These are phyloP conservation scores for Loxodonta africana DNA, from an alignment of 2,113 vertebrate species.

Conservation along the genomic window DNA sequence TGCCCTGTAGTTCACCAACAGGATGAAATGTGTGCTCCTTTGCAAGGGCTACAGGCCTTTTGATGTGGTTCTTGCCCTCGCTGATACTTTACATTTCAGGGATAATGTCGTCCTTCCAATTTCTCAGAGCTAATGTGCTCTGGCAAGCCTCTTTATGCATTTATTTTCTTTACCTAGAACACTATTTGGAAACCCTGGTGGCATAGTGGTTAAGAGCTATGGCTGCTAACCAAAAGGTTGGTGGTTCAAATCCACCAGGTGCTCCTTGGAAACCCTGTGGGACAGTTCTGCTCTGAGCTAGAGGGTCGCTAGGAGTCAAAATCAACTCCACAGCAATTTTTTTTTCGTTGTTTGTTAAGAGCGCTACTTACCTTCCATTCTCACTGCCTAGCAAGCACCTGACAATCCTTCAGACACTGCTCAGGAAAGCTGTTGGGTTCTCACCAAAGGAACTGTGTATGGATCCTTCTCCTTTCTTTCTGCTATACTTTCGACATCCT, in stretches of 20 bases:
- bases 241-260: too few species aligned
- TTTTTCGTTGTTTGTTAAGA: not conserved
- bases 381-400: not conserved
- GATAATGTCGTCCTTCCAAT: not conserved
- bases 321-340: too few species aligned
- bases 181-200: not conserved
- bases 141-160: not conserved
- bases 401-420: not conserved
- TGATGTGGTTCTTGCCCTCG: not conserved
- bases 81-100: not conserved
- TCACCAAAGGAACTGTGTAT: not conserved
- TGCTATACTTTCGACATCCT: not conserved
- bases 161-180: not conserved
- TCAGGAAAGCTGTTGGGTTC: not conserved
- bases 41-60: not conserved
- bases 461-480: not conserved
- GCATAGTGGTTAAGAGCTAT: too few species aligned
- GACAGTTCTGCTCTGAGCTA: too few species aligned
- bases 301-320: too few species aligned
- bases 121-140: not conserved
- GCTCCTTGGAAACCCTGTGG: too few species aligned
- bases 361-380: not conserved
- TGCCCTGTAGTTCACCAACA: not conserved
- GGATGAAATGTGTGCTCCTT: not conserved
- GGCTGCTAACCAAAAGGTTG: too few species aligned